Conservation (phyloP, 2,888 invertebrate species). For the Perizoma affinitatum region DNA sequence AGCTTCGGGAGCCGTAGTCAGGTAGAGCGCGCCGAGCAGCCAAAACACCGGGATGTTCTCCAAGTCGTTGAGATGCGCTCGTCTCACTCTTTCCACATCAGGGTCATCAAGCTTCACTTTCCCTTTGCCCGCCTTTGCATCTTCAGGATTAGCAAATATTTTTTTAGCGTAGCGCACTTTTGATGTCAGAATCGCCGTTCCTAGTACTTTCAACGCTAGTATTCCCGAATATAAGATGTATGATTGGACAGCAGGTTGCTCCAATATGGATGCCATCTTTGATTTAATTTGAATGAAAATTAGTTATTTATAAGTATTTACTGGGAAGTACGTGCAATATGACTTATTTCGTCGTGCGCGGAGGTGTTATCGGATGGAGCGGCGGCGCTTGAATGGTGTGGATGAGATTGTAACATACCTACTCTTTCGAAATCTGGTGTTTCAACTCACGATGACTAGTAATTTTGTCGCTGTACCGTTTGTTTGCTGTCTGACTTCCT, state of each 20-base stretch:
- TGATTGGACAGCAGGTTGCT: constrained; percentile 24
- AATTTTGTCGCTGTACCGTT: constrained; percentile 1
- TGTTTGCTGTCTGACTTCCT: neutral
- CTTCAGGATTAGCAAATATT: constrained; percentile 66
- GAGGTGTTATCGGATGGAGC: constrained; percentile 5
- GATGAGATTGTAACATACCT: constrained; percentile 3
- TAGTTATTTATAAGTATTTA: no score
- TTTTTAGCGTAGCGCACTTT: constrained; percentile 36
- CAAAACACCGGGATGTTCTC: constrained; percentile 88
- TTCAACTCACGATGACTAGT: constrained; percentile 5
- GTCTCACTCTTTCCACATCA: constrained; percentile 67
- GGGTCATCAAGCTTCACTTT: constrained; percentile 63
- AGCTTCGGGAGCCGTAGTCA: constrained; percentile 79
- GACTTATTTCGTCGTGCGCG: neutral
- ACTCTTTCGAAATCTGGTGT: neutral
- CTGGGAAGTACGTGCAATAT: no score
- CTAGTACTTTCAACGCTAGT: constrained; percentile 22
- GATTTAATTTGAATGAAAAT: neutral
- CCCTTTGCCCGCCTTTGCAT: constrained; percentile 49
- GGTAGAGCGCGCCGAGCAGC: constrained; percentile 82
- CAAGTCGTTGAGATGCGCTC: constrained; percentile 88
- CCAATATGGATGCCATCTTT: constrained; percentile 21
- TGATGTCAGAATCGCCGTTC: constrained; percentile 21
- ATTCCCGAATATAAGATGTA: constrained; percentile 24
- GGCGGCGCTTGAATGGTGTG: constrained; percentile 8